Evolutionary conservation across 2,113 vertebrate genomes (phyloP).

Genomic region (Corythornis cristatus): DNA sequence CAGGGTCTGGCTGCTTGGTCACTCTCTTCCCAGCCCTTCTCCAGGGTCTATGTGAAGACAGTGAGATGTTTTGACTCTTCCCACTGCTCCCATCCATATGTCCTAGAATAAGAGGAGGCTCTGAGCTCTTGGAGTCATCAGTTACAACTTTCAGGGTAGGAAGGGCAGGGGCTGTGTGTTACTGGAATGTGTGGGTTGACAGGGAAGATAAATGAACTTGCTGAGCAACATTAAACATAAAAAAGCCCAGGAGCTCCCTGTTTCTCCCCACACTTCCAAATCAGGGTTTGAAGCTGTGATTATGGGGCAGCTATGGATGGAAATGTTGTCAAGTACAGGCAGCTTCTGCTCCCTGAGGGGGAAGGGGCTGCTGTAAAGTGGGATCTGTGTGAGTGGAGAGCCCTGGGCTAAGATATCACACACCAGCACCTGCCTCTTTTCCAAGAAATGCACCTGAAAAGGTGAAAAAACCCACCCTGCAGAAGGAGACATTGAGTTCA

Average conservation of each 20-base stretch:
- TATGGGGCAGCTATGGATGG: constrained; percentile 4
- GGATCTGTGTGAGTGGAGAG: not conserved
- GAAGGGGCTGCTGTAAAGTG: not conserved
- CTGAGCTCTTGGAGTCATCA: not conserved
- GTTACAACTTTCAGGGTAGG: not conserved
- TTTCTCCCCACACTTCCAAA: not conserved
- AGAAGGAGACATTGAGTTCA: not conserved
- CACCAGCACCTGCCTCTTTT: not conserved
- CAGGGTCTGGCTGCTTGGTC: not conserved
- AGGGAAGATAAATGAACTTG: constrained; percentile 18
- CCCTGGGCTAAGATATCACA: not conserved
- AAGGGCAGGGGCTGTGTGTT: not conserved
- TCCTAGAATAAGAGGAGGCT: not conserved
- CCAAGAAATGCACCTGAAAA: not conserved
- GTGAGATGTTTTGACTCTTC: not conserved
- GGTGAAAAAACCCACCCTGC: not conserved
- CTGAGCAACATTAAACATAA: not conserved
- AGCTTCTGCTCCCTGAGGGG: not conserved
- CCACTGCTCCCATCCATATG: not conserved
- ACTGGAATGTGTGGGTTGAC: not conserved
- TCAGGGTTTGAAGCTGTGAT: not conserved
- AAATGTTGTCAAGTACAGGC: constrained; percentile 7
- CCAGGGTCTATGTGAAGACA: not conserved
- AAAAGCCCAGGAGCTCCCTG: not conserved
- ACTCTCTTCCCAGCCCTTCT: not conserved